Percentiles rank a stretch among this genome's conserved stretches.
These are phyloP conservation scores for Indicator indicator DNA, from an alignment of 2,113 vertebrate species.

Conservation along the genomic window DNA sequence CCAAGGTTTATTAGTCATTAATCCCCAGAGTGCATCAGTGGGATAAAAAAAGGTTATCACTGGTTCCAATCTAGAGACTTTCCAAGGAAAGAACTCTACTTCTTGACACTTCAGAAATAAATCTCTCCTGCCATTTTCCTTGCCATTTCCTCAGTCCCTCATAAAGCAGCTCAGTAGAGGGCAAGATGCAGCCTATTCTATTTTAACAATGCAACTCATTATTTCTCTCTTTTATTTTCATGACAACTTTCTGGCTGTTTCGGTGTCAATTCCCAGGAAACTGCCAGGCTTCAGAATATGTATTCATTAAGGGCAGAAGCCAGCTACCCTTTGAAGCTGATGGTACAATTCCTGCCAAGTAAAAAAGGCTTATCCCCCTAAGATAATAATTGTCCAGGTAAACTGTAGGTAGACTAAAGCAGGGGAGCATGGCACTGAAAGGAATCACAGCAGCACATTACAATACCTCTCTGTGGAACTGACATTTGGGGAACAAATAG, in stretches of 20 bases:
- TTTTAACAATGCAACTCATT: slow-evolving; percentile 50
- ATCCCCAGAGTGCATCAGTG: neutral
- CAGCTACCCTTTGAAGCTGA: slow-evolving; percentile 16
- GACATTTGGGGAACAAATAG: slow-evolving; percentile 27
- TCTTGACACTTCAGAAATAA: slow-evolving; percentile 19
- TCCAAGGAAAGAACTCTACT: neutral
- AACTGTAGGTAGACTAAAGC: slow-evolving; percentile 17
- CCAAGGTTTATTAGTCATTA: neutral
- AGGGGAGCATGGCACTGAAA: slow-evolving; percentile 4
- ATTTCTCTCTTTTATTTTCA: slow-evolving; percentile 37
- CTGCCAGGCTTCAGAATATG: neutral
- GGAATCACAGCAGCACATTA: neutral
- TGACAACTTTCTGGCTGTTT: slow-evolving; percentile 10
- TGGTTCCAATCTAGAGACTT: neutral
- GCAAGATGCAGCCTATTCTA: slow-evolving; percentile 38
- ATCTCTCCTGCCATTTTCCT: slow-evolving; percentile 43
- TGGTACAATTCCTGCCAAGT: neutral
- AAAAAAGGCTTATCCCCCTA: slow-evolving; percentile 42
- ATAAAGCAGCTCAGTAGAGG: slow-evolving; percentile 40
- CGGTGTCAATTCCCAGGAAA: slow-evolving; percentile 34
- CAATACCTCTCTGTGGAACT: slow-evolving; percentile 19
- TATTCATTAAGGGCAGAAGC: neutral
- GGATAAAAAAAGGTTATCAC: neutral
- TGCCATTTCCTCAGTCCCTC: slow-evolving; percentile 11
- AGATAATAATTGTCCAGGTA: slow-evolving; percentile 49